Evolutionary conservation across 92 coral and sea anemone genomes (phyloP).

Genomic region (Hydrozoanthus gracilis): DNA sequence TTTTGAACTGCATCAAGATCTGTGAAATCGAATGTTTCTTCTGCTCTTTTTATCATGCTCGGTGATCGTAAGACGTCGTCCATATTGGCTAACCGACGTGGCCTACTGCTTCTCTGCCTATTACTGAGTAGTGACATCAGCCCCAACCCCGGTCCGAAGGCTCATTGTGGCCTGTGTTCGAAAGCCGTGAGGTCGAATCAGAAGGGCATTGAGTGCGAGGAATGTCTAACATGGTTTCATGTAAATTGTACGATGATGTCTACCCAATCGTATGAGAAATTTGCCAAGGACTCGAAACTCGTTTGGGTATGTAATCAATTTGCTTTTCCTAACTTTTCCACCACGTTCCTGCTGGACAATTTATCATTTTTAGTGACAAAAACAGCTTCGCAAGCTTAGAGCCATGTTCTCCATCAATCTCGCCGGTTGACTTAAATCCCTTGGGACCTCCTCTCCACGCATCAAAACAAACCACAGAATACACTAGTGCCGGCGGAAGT

Average conservation of each 20-base stretch:
- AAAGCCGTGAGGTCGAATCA: slow-evolving; percentile 21
- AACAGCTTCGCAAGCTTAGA: background rate
- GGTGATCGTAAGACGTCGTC: background rate
- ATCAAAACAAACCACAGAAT: background rate
- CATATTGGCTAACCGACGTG: background rate
- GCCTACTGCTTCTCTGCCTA: background rate
- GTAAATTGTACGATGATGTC: slow-evolving; percentile 32
- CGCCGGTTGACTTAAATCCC: background rate
- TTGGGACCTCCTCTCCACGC: background rate
- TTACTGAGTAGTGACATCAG: background rate
- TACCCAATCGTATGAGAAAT: slow-evolving; percentile 28
- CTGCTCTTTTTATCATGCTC: background rate
- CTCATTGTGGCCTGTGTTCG: slow-evolving; percentile 34
- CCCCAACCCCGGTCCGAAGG: background rate
- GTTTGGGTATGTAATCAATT: slow-evolving; percentile 46
- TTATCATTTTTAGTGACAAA: background rate
- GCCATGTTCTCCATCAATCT: background rate
- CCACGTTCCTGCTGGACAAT: slow-evolving; percentile 14
- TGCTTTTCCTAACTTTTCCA: slow-evolving; percentile 44
- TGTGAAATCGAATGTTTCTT: background rate
- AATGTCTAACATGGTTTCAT: slow-evolving; percentile 39
- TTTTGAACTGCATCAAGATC: background rate
- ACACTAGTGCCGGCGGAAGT: background rate
- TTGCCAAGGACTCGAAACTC: slow-evolving; percentile 19
- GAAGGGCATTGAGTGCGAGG: slow-evolving; percentile 27